These are phyloP conservation scores for Seira ritae DNA, from an alignment of 2,888 invertebrate species.

Conservation along the genomic window DNA sequence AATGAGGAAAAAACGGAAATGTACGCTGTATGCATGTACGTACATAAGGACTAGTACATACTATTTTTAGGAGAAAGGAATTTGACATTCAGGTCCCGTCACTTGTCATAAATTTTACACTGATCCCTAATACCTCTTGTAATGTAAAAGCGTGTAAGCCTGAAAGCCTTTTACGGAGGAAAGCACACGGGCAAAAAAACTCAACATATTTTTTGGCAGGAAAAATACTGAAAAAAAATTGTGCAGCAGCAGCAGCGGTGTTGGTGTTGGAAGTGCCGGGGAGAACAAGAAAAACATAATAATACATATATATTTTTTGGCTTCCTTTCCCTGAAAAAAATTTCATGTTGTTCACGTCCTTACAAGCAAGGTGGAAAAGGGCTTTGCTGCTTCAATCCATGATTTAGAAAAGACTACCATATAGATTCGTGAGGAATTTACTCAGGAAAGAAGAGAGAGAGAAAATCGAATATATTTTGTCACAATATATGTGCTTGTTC, in stretches of 20 bases:
- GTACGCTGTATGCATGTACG: too few species aligned
- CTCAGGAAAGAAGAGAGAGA: not conserved
- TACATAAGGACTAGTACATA: too few species aligned
- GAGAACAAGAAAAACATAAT: constrained; percentile 5
- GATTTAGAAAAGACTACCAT: not conserved
- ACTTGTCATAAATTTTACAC: constrained; percentile 66
- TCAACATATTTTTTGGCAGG: constrained; percentile 42
- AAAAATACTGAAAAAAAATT: constrained; percentile 46
- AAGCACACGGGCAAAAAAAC: constrained; percentile 31
- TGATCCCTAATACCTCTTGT: constrained; percentile 63
- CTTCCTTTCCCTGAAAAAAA: not conserved
- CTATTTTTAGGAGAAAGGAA: constrained; percentile 61
- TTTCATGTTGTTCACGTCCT: constrained; percentile 9
- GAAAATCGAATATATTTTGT: constrained; percentile 12
- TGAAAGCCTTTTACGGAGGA: constrained; percentile 63
- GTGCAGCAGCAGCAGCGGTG: not conserved
- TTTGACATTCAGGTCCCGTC: constrained; percentile 65
- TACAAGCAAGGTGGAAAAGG: not conserved
- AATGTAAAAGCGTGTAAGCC: constrained; percentile 49
- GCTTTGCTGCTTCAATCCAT: not conserved
- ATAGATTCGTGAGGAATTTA: constrained; percentile 15
- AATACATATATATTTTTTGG: constrained; percentile 7
- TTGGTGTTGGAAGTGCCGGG: too few species aligned
- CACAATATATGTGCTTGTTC: not conserved
- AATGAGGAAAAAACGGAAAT: constrained; percentile 45